Base-by-base conservation (phyloP, 2,113 vertebrate species). In the Mystacornis crossleyi region DNA sequence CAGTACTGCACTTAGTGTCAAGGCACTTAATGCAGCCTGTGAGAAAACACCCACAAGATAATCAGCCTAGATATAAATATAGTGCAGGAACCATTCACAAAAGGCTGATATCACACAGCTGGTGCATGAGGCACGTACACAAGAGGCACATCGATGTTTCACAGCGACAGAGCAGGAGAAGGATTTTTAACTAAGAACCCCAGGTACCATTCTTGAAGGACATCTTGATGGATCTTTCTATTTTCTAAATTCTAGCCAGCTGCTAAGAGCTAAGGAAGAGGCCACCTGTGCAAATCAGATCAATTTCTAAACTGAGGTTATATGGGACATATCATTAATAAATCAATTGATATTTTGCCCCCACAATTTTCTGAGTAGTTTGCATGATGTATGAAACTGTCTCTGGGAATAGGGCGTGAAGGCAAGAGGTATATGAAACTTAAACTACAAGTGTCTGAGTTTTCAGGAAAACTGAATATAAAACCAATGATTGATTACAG, bases 51-150 rank as follows among this genome's bases (percentile, higher is more conserved):
- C 20, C 8, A 15, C 18, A 50, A 26, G 48, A 55, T 5, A 23
- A 51, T 33, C 42, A 74, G 20, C 34, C n/a, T 33, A 10, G 14
- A 36, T 18, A 36, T 5, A 14, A 61, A 23, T 28, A 12, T 1
- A 36, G 23, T 2, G 4, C 28, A 69, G 50, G 43, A 48, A 20
- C 4, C 10, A 1, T 24, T 43, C 48, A 29, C 18, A 29, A 13
- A 64, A 28, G 17, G 23, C n/a, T 61, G 26, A 4, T 42, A 20
- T 15, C 43, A 45, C 9, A 40, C 0, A 64, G 38, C 17, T 58
- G 24, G 24, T 4, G 2, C 31, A 17, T 2, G 11, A 69, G 17
- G 23, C 9, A 61, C 40, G 10, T 1, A 1, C 2, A 4, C 10
- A 43, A 18, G 9, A 80, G 7, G 10, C 10, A 58, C 6, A 47